Evolutionary conservation across 2,888 invertebrate genomes (phyloP), one percentile per base, ranked within the genome.

Genomic region (Mesodorylaimus sp.): DNA sequence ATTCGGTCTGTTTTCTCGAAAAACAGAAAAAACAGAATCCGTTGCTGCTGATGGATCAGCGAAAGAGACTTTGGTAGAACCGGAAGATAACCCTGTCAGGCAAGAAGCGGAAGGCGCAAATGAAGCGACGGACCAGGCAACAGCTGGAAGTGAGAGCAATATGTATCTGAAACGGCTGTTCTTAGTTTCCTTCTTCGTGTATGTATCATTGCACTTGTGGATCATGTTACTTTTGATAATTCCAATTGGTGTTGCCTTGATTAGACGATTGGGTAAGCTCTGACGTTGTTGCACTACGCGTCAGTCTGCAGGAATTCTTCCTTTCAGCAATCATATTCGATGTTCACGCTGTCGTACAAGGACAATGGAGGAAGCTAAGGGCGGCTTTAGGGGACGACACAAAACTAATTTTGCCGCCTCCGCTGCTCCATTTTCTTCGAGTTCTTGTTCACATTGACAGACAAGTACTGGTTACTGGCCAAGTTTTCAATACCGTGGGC

Each of bases 151-250:
- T 21, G 48, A 47, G 24, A 41, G 25, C 26, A 16, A 23, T 36
- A 16, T 45, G 13, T 47, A 47, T 23, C 19, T 47, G 37, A 19
- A 45, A 26, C 44, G 44, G 23, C 25, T 50, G 23, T 29, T 47
- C 24, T 3, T 50, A 21, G 50, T 36, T n/a, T 50, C 45, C 32
- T 29, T 29, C 24, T 48, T 50, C 24, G 50, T 50, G 29, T 50
- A 36, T n/a, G 37, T 50, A 3, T 50, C 50, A 3, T 25, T 41
- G 25, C 45, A 41, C n/a, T 24, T 50, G n/a, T 50, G 45, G 44
- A 45, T 50, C 3, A 27, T 50, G 3, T 29, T 47, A 3, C 2
- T 50, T 21, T 27, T 50, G 23, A 2, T 36, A 3, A 26, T 50
- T 3, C 50, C 50, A 25, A 3, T 50, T 19, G 36, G 25, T 3